Percentiles rank a stretch among this genome's conserved stretches.
phyloP scores from a whole-genome alignment of 1,140 invertebrate species.

The Pseudomyrmex gracilis region DNA sequence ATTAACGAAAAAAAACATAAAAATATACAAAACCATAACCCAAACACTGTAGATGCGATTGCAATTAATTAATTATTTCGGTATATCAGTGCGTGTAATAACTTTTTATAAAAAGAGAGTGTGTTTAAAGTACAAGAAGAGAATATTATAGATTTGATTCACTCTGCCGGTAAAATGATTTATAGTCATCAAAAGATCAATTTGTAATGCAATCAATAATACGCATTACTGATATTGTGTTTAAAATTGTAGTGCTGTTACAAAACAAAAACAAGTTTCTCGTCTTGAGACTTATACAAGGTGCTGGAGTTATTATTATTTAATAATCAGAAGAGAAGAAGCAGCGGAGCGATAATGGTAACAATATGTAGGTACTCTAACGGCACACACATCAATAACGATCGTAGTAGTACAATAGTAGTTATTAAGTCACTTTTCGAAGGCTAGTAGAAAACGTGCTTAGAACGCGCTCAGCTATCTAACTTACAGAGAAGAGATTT shows the following conservation, averaged over 20 bases:
- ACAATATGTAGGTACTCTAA: constrained; percentile 19
- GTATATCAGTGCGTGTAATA: background rate
- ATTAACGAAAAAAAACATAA: background rate
- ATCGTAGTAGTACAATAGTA: constrained; percentile 35
- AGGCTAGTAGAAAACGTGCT: constrained; percentile 61
- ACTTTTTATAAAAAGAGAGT: too few relatives aligned
- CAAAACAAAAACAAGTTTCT: constrained; percentile 9
- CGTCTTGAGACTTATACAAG: background rate
- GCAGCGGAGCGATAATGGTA: background rate
- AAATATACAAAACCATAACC: background rate
- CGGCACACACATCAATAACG: background rate
- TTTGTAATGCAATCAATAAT: background rate
- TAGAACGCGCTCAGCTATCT: constrained; percentile 56
- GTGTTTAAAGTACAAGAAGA: too few relatives aligned
- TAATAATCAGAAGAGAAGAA: constrained; percentile 12
- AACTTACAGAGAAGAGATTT: constrained; percentile 64
- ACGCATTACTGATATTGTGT: background rate
- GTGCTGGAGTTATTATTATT: background rate
- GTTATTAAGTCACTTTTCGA: constrained; percentile 48
- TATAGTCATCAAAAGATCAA: background rate
- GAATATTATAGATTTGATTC: background rate
- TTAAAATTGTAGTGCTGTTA: background rate
- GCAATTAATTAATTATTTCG: background rate
- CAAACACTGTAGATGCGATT: too few relatives aligned
- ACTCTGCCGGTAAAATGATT: background rate